These are phyloP conservation scores for Uria aalge DNA, from an alignment of 2,113 vertebrate genomes.

Conservation along the genomic window DNA sequence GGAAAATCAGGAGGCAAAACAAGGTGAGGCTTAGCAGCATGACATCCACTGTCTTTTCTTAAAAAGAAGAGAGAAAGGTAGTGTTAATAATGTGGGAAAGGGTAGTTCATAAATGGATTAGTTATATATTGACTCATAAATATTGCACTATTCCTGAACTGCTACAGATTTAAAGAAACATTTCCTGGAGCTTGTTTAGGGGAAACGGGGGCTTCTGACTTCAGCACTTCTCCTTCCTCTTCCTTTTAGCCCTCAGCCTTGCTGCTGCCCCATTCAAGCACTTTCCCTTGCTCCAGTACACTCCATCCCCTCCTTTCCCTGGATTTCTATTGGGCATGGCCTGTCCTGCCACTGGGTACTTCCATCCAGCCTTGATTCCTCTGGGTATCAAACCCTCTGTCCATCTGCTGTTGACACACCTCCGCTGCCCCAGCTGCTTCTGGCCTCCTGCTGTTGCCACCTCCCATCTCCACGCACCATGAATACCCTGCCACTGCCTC, in stretches of 20 bases:
- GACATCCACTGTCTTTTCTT: neutral
- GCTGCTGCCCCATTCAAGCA: neutral
- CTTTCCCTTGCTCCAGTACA: neutral
- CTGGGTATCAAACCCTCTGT: neutral
- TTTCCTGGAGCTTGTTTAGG: neutral
- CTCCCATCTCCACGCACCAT: neutral
- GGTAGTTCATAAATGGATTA: neutral
- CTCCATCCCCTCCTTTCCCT: neutral
- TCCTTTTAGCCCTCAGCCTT: neutral
- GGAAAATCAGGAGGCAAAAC: neutral
- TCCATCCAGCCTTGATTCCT: neutral
- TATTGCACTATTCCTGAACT: neutral
- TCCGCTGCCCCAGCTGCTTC: neutral
- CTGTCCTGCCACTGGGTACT: neutral
- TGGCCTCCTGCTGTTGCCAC: neutral
- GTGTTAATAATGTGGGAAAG: neutral
- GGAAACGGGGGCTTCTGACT: neutral
- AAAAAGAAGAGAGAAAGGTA: neutral
- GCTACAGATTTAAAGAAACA: neutral
- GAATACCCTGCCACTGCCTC: neutral
- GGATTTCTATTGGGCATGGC: neutral
- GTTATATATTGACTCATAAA: neutral
- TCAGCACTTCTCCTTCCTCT: neutral
- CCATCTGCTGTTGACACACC: neutral
- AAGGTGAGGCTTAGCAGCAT: neutral